Conservation (phyloP, 1,140 invertebrate species). For the Drosophila lowei region DNA sequence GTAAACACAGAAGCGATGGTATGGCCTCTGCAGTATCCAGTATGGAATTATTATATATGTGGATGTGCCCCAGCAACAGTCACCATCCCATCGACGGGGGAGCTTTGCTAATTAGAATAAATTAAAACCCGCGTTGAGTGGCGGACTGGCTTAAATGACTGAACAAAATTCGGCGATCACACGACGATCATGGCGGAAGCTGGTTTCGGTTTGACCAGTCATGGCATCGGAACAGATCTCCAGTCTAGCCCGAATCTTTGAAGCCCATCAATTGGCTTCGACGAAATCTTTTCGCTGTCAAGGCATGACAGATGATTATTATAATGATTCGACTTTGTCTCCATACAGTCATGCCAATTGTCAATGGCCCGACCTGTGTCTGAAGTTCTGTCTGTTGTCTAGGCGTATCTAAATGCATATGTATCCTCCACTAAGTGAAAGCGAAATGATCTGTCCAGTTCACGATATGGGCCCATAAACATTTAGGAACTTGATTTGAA, state of each 20-base stretch:
- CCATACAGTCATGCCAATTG: background rate
- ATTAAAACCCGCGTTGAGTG: slow-evolving; percentile 7
- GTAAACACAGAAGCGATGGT: no score
- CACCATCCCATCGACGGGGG: no score
- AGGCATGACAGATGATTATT: slow-evolving; percentile 12
- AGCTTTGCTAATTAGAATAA: slow-evolving; percentile 5
- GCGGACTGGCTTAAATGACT: no score
- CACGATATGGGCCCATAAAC: background rate
- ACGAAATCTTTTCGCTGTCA: slow-evolving; percentile 23
- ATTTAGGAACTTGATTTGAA: slow-evolving; percentile 14
- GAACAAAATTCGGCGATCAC: slow-evolving; percentile 1
- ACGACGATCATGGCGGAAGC: slow-evolving; percentile 27
- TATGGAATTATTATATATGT: no score
- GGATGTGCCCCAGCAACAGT: no score
- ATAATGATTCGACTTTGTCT: background rate
- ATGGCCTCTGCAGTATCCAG: no score
- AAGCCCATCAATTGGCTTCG: slow-evolving; percentile 15
- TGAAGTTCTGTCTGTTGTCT: no score
- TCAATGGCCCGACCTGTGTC: no score
- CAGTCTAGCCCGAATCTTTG: slow-evolving; percentile 10
- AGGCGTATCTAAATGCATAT: no score
- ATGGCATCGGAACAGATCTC: background rate
- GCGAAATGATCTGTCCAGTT: background rate
- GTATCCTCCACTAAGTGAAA: slow-evolving; percentile 9
- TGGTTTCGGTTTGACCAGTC: slow-evolving; percentile 31